phyloP scores from a whole-genome alignment of 1,140 invertebrate genomes.

The Trichomalopsis sarcophagae region DNA sequence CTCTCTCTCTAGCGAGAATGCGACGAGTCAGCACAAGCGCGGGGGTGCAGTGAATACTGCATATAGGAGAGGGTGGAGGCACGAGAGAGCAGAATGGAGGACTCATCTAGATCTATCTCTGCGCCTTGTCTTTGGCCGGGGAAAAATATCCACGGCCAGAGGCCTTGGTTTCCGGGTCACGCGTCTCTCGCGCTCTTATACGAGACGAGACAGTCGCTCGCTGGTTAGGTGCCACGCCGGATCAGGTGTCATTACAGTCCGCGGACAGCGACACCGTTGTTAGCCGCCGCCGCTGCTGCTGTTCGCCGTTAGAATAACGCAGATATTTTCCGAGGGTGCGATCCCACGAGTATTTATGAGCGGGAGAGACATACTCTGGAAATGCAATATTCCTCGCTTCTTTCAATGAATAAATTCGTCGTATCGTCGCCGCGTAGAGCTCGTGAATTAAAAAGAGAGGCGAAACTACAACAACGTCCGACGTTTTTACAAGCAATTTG shows the following conservation, averaged over 20 bases:
- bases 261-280: neutral
- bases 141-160: constrained; percentile 6
- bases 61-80: neutral
- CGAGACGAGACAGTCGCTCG: constrained; percentile 46
- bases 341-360: constrained; percentile 20
- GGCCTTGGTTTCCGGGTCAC: constrained; percentile 68
- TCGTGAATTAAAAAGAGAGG: constrained; percentile 1
- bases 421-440: neutral
- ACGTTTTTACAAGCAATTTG: constrained; percentile 39
- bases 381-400: neutral
- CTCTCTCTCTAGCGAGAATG: constrained; percentile 4
- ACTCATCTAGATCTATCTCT: constrained; percentile 48
- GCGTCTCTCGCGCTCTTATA: constrained; percentile 54
- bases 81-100: neutral
- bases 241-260: constrained; percentile 66
- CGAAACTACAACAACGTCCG: constrained; percentile 21
- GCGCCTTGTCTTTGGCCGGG: constrained; percentile 43
- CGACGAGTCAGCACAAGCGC: constrained; percentile 17
- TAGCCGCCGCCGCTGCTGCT: neutral
- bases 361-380: neutral
- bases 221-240: constrained; percentile 41
- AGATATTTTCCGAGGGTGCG: constrained; percentile 2
- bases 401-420: neutral
- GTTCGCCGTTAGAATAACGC: constrained; percentile 19
- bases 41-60: constrained; percentile 37